A percentile compares a stretch with the other conserved stretches of the same genome.
These are phyloP conservation scores for Scomber colias DNA, from an alignment of 2,113 vertebrate genomes.

Conservation along the genomic window DNA sequence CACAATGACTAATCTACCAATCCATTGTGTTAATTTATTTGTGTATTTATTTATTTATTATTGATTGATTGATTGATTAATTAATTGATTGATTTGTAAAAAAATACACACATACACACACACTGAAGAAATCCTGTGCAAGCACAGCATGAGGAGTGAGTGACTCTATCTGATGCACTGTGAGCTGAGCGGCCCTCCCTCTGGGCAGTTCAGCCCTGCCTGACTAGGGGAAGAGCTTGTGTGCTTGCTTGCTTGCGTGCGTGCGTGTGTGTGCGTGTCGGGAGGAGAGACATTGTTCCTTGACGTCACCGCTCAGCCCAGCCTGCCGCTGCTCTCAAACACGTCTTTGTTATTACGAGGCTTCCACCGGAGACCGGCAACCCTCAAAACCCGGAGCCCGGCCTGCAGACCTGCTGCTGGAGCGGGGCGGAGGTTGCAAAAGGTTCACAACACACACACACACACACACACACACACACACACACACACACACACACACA, in stretches of 20 bases:
- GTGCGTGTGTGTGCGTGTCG: slow-evolving; percentile 71
- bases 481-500: too few species aligned
- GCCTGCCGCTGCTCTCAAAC: slow-evolving; percentile 92
- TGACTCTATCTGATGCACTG: slow-evolving; percentile 79
- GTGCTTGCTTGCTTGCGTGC: slow-evolving; percentile 58
- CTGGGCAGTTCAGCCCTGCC: slow-evolving; percentile 76
- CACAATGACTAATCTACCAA: background rate
- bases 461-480: background rate
- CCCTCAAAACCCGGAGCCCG: slow-evolving; percentile 90
- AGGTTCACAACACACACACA: background rate
- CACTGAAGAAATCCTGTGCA: slow-evolving; percentile 53
- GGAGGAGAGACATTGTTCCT: slow-evolving; percentile 94
- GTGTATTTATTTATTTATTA: slow-evolving; percentile 5
- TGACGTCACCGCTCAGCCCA: slow-evolving; percentile 92
- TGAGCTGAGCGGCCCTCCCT: slow-evolving; percentile 74
- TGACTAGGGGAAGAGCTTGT: slow-evolving; percentile 72
- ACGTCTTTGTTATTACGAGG: slow-evolving; percentile 98
- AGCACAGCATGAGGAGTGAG: slow-evolving; percentile 73
- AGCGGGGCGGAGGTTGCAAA: slow-evolving; percentile 37
- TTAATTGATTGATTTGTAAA: too few species aligned
- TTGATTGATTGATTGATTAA: too few species aligned
- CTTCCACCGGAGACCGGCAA: slow-evolving; percentile 89
- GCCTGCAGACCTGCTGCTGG: slow-evolving; percentile 62
- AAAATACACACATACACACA: background rate
- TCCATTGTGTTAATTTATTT: slow-evolving; percentile 3